These are phyloP conservation scores for Nasua narica DNA, from an alignment of 2,797 vertebrate species.

Conservation along the genomic window DNA sequence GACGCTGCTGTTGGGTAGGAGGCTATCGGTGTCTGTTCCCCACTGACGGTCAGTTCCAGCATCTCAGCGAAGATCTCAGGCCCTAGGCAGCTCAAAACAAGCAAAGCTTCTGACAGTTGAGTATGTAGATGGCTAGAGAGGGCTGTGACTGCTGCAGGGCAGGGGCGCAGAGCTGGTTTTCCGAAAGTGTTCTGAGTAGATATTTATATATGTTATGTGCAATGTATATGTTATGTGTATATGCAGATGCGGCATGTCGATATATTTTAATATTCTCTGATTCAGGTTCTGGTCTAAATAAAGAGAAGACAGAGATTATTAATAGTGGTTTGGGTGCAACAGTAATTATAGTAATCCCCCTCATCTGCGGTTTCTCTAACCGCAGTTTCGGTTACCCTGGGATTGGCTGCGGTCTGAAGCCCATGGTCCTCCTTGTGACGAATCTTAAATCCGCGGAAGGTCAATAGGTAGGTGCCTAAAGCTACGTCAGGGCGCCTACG, in stretches of 20 bases:
- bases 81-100: not conserved
- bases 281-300: not conserved
- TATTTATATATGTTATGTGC: not conserved
- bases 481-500: not conserved
- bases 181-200: not conserved
- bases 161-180: not conserved
- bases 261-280: not conserved
- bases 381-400: not conserved
- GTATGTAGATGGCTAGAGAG: not conserved
- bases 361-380: not conserved
- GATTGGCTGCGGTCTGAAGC: not conserved
- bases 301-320: not conserved
- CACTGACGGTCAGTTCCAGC: not conserved
- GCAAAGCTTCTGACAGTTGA: not conserved
- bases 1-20: not conserved
- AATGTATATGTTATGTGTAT: not conserved
- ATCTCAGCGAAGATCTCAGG: not conserved
- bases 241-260: not conserved
- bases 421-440: not conserved
- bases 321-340: not conserved
- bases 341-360: not conserved
- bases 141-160: not conserved
- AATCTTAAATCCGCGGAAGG: not conserved
- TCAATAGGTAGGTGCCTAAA: not conserved
- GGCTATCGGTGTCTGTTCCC: not conserved